Base-by-base conservation (phyloP, 2,888 invertebrate species). In the Agriotes lineatus region DNA sequence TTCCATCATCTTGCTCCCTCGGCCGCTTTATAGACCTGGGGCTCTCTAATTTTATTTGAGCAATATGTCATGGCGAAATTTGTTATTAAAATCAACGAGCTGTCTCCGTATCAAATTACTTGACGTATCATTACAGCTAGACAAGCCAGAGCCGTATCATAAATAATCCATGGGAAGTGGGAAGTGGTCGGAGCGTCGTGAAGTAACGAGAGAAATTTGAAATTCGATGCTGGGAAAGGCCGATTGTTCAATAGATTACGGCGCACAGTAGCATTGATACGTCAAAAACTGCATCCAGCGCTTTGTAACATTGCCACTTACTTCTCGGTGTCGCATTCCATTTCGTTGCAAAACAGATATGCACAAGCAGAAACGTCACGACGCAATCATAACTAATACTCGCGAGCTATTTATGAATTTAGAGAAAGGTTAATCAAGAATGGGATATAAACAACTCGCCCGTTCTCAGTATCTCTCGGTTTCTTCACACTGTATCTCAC, bases 241-340 rank as follows among this genome's bases (percentile, higher is more conserved):
- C 2, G 22, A 48, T 18, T 42, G 16, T 42, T 39, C 20, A 45
- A 9, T 18, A 44, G 5, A 3, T 4, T 45, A 7, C 10, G n/a
- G 12, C 20, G 12, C n/a, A n/a, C 48, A 48, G 48, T 48, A 48
- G 48, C 48, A 48, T 48, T 48, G 25, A 48, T 22, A 22, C 18
- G 48, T 48, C 48, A 48, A 48, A 48, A 12, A 22, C 14, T 12
- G 6, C 12, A 25, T 5, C 12, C 6, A 12, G 12, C 22, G 22
- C 20, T 48, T 25, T 20, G 22, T 48, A 48, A 18, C 19, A 20
- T 44, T n/a, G 19, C 25, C 12, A 19, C 12, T 12, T 22, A 22
- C 12, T 20, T 10, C 12, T 48, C 12, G 48, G 48, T 48, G 25
- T 48, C 48, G 12, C 48, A 48, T 48, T 48, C 48, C 52, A 33